A percentile compares a stretch with the other conserved stretches of the same genome.
Evolutionary conservation across 2,113 vertebrate genomes (phyloP).

Genomic region (Thalassoma bifasciatum): DNA sequence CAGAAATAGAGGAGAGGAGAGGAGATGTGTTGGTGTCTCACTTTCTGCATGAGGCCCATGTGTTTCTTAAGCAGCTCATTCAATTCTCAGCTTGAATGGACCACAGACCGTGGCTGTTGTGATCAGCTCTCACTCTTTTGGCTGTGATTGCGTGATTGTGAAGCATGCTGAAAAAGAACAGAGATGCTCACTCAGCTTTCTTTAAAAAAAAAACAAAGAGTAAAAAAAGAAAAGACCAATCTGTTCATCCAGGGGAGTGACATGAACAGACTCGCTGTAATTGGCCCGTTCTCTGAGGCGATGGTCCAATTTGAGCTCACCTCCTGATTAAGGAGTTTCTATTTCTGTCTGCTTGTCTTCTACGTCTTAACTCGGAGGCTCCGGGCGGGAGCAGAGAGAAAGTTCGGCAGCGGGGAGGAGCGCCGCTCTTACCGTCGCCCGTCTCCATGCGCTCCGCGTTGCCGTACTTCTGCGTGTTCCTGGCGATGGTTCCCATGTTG

Average conservation of each 20-base stretch:
- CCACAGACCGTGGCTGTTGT: constrained; percentile 1
- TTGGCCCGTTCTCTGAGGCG: constrained; percentile 47
- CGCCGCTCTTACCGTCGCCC: constrained; percentile 88
- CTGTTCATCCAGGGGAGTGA: constrained; percentile 36
- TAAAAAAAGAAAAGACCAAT: constrained; percentile 18
- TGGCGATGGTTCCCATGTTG: constrained; percentile 92
- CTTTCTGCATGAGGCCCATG: neutral
- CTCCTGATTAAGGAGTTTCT: constrained; percentile 50
- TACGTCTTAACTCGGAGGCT: constrained; percentile 15
- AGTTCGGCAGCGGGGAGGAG: neutral
- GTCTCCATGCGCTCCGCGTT: constrained; percentile 99
- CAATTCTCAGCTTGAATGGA: neutral
- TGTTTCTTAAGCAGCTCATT: neutral
- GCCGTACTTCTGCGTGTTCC: constrained; percentile 95
- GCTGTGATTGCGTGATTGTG: constrained; percentile 35
- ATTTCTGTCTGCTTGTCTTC: constrained; percentile 28
- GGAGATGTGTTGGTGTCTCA: neutral
- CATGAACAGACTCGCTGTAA: constrained; percentile 40
- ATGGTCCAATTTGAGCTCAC: constrained; percentile 46
- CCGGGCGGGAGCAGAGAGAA: constrained; percentile 5
- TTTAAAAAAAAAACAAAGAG: neutral
- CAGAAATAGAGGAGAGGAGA: neutral
- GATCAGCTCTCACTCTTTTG: constrained; percentile 9
- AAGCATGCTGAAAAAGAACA: constrained; percentile 27
- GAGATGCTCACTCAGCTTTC: constrained; percentile 40